phyloP scores from a whole-genome alignment of 2,888 invertebrate species.

The Perizoma flavofasciatum region DNA sequence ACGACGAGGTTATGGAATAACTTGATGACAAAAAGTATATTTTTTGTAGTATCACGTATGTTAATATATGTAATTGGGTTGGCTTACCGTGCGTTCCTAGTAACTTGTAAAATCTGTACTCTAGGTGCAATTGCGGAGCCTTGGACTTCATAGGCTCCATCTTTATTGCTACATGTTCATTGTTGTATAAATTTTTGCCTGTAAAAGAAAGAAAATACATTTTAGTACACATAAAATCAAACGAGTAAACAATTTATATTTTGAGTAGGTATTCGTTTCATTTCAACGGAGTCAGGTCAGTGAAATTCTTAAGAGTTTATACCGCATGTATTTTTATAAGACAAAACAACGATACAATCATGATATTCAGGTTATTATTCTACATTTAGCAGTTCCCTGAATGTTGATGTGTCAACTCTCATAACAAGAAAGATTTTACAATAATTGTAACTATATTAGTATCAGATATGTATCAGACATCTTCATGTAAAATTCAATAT shows the following conservation, averaged over 20 bases:
- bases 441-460: too few species aligned
- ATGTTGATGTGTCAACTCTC: not conserved
- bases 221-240: not conserved
- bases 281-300: conserved; percentile 9
- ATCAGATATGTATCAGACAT: too few species aligned
- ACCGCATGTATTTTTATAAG: conserved; percentile 25
- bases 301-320: conserved; percentile 24
- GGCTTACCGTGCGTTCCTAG: conserved; percentile 97
- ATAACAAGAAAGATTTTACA: too few species aligned
- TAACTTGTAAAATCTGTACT: conserved; percentile 99
- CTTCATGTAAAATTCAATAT: too few species aligned
- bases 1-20: conserved; percentile 24
- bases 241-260: conserved; percentile 7
- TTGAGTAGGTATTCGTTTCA: conserved; percentile 6
- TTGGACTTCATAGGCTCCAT: conserved; percentile 99
- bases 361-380: conserved; percentile 12
- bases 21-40: conserved; percentile 30
- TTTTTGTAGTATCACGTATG: conserved; percentile 33
- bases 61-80: conserved; percentile 39
- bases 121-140: conserved; percentile 99
- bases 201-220: conserved; percentile 74
- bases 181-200: conserved; percentile 99
- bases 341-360: conserved; percentile 31
- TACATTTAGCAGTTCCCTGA: conserved; percentile 27
- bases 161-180: conserved; percentile 99